Base-by-base conservation (phyloP, 2,797 vertebrate species). In the Anguilla megastoma region DNA sequence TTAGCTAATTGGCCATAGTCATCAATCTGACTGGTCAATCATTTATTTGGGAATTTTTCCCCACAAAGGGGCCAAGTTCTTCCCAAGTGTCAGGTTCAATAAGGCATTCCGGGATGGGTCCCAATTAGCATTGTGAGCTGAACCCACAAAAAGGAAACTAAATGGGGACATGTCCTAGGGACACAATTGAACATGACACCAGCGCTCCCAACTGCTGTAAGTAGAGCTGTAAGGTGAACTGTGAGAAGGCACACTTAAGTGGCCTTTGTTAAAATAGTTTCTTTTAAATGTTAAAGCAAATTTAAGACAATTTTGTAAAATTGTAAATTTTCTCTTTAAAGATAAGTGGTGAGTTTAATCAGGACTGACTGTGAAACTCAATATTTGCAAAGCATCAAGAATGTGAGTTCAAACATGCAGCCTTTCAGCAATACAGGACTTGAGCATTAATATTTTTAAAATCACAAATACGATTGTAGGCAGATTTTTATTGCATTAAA, bases 81-180 rank as follows among this genome's bases (percentile, higher is more conserved):
- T 94, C 94, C 95, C 93, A 91, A 94, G 91, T 97, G 97, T 96
- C 96, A 96, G 80, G 93, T 95, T 95, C 94, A 97, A 97, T 99
- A 95, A 97, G 87, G 89, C 90, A 85, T 86, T 91, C 92, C 91
- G 92, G 92, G 90, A 95, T 91, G 89, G 95, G 95, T 96, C 94
- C 97, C 97, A 97, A 97, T 98, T 98, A 98, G 93, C 92, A 95
- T 91, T 95, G 95, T 94, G 93, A 95, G 94, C 94, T 94, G 93
- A 96, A 95, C 91, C 93, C 94, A 95, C 90, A 94, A 95, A 94
- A 92, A 93, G 90, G 90, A 92, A 93, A 92, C 90, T 94, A 95
- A 96, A 97, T 87, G 91, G 92, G 93, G 91, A 94, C 91, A 92
- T 94, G 90, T 92, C 93, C 91, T 91, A 90, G 86, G 94, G 95